Base-by-base conservation (phyloP, 2,888 invertebrate genomes). In the Coelinius sp. region DNA sequence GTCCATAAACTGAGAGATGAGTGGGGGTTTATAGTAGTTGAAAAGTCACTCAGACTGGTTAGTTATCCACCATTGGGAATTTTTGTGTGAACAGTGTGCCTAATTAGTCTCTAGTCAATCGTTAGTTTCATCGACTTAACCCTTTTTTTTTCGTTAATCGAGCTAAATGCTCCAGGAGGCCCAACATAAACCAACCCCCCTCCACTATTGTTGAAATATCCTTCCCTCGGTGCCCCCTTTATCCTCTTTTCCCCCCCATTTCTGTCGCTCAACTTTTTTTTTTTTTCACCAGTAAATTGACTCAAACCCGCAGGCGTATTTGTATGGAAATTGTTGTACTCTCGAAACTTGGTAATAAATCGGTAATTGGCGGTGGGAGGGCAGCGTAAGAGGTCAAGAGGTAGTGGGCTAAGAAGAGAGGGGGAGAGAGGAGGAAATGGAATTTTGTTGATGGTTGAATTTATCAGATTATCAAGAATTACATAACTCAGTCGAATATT, bases 91-190 rank as follows among this genome's bases (percentile, higher is more conserved):
- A 72, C 68, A 72, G 68, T 41, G 68, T 41, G 53, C 68, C 63
- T 72, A 72, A 72, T 72, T 72, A 72, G 72, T 72, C 72, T 68
- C 64, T 14, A 53, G 68, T 72, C 68, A 72, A 68, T 72, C 64
- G 68, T 72, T 72, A 72, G 71, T 71, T 71, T 71, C 62, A 71
- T 71, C 52, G 67, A 52, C 68, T 68, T 72, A 35, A 8, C 20
- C 35, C 49, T 68, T 63, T 64, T 25, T 38, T 14, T n/a, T n/a
- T n/a, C n/a, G n/a, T n/a, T n/a, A n/a, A n/a, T n/a, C n/a, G n/a
- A n/a, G n/a, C 24, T 12, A 41, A 56, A 59, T 20, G 59, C 59
- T 59, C 59, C 17, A 31, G 59, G 59, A 59, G n/a, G n/a, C 31
- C 17, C 14, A 41, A 25, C 27, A 44, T 41, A 59, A 31, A 44